These are phyloP conservation scores for Lepus oiostolus DNA, from an alignment of 2,797 vertebrate genomes.

Conservation along the genomic window DNA sequence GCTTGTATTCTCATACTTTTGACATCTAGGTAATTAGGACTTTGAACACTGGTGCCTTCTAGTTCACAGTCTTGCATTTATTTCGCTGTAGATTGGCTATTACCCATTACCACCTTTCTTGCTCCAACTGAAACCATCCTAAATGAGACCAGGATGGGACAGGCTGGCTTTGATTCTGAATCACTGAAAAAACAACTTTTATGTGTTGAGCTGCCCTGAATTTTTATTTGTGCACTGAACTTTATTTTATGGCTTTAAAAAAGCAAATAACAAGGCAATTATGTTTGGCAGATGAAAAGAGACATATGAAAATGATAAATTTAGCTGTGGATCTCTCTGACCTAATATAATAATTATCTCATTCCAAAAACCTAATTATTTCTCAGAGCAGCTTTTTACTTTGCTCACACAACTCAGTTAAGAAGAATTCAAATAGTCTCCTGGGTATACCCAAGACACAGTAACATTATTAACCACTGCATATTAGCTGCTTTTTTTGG, in stretches of 20 bases:
- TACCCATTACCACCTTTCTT: conserved; percentile 1
- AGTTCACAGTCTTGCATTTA: background rate
- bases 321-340: conserved; percentile 66
- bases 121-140: background rate
- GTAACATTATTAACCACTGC: conserved; percentile 14
- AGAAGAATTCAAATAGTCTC: conserved; percentile 47
- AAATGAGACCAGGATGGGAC: background rate
- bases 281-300: conserved; percentile 68
- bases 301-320: conserved; percentile 70
- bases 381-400: conserved; percentile 61
- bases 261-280: conserved; percentile 70
- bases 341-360: conserved; percentile 63
- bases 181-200: conserved; percentile 65
- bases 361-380: conserved; percentile 74
- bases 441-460: background rate
- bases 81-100: conserved; percentile 10
- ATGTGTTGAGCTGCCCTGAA: conserved; percentile 52
- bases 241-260: conserved; percentile 67
- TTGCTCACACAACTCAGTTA: conserved; percentile 36
- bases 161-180: conserved; percentile 62
- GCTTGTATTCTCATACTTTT: background rate
- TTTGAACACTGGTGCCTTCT: background rate
- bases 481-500: conserved; percentile 54
- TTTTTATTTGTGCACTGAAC: conserved; percentile 73
- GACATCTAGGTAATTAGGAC: conserved; percentile 7